Conservation (phyloP, 2,888 invertebrate species). For the Oithona nana region DNA sequence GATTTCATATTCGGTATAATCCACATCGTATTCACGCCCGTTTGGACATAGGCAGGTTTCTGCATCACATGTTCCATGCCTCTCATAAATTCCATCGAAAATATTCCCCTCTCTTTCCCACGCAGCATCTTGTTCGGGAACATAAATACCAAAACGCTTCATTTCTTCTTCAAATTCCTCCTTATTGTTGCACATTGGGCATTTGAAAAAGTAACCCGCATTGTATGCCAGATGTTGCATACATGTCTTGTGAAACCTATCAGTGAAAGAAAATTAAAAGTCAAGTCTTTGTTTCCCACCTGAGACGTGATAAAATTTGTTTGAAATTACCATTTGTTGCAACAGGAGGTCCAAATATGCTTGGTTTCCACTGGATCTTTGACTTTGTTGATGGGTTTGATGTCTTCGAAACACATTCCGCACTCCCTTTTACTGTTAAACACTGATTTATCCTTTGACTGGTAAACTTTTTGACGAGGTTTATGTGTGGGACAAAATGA, state of each 20-base stretch:
- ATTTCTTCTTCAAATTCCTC: slow-evolving; percentile 41
- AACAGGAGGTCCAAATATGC: slow-evolving; percentile 6
- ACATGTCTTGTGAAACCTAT: not conserved
- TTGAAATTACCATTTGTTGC: not conserved
- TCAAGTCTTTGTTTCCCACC: not conserved
- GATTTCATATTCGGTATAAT: slow-evolving; percentile 34
- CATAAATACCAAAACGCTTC: slow-evolving; percentile 47
- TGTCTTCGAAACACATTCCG: not conserved
- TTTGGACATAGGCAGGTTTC: slow-evolving; percentile 38
- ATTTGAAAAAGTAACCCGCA: slow-evolving; percentile 64
- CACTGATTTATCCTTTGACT: not conserved
- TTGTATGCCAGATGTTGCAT: slow-evolving; percentile 45
- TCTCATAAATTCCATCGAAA: slow-evolving; percentile 45
- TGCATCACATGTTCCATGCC: slow-evolving; percentile 42
- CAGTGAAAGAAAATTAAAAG: not conserved
- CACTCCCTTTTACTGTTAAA: not conserved
- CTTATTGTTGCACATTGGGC: slow-evolving; percentile 55
- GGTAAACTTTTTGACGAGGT: not conserved
- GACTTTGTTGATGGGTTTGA: not conserved
- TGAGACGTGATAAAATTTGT: not conserved
- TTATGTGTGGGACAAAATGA: slow-evolving; percentile 7
- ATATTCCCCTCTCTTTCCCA: slow-evolving; percentile 63
- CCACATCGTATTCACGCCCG: slow-evolving; percentile 34
- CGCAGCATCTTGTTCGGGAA: slow-evolving; percentile 61
- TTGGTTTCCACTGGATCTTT: not conserved